Conservation (phyloP, 2,888 invertebrate genomes). For the Lepeophtheirus nordmannii region DNA sequence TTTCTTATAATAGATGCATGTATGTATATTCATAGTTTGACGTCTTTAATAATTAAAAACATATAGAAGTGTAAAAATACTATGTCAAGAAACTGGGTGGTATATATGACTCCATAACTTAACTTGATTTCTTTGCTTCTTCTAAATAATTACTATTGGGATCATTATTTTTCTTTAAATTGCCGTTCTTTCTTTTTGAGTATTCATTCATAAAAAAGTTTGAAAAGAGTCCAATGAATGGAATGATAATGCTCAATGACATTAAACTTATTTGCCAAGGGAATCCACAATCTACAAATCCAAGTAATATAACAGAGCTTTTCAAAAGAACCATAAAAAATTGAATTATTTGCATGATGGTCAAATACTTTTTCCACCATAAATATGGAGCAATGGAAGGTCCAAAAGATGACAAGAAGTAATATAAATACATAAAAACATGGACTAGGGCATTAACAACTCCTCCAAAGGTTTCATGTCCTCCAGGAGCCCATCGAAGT, state of each 20-base stretch:
- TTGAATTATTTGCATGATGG: slow-evolving; percentile 74
- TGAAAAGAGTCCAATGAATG: background rate
- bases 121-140: no score
- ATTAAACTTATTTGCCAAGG: background rate
- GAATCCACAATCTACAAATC: background rate
- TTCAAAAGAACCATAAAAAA: slow-evolving; percentile 15
- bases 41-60: no score
- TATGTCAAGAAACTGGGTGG: no score
- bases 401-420: slow-evolving; percentile 84
- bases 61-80: no score
- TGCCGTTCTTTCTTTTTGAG: no score
- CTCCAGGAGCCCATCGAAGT: slow-evolving; percentile 63
- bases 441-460: slow-evolving; percentile 85
- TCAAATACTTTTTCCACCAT: slow-evolving; percentile 94
- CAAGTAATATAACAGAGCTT: background rate
- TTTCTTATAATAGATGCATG: no score
- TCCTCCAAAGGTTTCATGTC: slow-evolving; percentile 89
- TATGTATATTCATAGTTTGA: no score
- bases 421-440: slow-evolving; percentile 91
- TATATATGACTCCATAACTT: no score
- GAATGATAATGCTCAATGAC: background rate
- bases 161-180: no score
- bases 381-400: slow-evolving; percentile 68
- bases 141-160: no score
- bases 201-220: background rate